Evolutionary conservation across 2,113 vertebrate genomes (phyloP), one percentile per base, ranked within the genome.

Genomic region (Chrysemys picta): DNA sequence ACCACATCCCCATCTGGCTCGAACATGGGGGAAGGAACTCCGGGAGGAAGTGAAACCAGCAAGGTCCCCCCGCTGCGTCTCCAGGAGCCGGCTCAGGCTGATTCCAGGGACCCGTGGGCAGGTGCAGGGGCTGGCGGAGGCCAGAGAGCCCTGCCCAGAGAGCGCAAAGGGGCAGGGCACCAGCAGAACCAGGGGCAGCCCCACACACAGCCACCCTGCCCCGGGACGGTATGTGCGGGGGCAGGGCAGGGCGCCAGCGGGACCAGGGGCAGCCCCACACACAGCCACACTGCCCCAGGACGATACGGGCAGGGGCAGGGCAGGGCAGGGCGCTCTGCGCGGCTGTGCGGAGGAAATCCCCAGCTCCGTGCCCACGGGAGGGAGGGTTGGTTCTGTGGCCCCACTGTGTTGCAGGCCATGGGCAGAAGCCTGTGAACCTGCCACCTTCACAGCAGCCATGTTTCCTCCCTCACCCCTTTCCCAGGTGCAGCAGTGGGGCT

Each of bases 281-380:
- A 24, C 27, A 7, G 62, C 31, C 31, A 5, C 29, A 13, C 29
- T 27, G 10, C 62, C 35, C 31, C 1, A 16, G 92, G 59, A 50
- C 3, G 0, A 5, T 1, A 0, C 2, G 27, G 3, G 25, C 24
- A 27, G 17, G 35, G 54, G 14, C 47, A 50, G 50, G 42, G 42
- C 42, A 45, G 42, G 1, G 0, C 6, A 6, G 14, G 13, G 56
- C 31, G 57, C 38, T 24, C 17, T 0, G 1, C 14, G 45, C 65
- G 42, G 0, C 0, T 27, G 42, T 49, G 25, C 45, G 12, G 9
- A 29, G 76, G 76, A 47, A 49, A 14, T 13, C 7, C 42, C 79
- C 89, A 45, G 83, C 4, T 0, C 80, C 3, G 5, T 1, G 0
- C 50, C 75, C 80, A 0, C 0, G 57, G 57, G 57, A 62, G 12